Base-by-base conservation (phyloP, 2,797 vertebrate genomes). In the Enteromius mattozi region DNA sequence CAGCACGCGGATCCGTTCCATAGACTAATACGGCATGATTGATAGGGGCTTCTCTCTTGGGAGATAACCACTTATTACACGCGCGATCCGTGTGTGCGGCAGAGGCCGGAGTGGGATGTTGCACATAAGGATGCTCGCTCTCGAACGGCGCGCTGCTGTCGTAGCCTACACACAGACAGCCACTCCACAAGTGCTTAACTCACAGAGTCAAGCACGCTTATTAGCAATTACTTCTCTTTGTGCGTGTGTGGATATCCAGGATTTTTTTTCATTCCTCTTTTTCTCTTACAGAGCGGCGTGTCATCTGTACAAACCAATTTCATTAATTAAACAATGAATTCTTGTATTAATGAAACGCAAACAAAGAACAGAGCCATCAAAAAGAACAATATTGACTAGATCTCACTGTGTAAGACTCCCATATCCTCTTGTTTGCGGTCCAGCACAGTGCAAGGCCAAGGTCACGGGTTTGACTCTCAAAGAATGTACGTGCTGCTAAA, bases 131-230 rank as follows among this genome's bases (percentile, higher is more conserved):
- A 70, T 61, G 82, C 84, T 87, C 71, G 56, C 84, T 85, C 88
- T 86, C 17, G 17, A 85, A 80, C 59, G 65, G 76, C 75, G 63
- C 12, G 33, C 80, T 75, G 59, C 69, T 82, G 63, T 83, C 82
- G 35, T 63, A 86, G 82, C 85, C 82, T 86, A 86, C 76, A 86
- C 88, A 88, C 83, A 87, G 86, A 88, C 89, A 91, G 87, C 91
- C 91, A 91, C 89, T 95, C 88, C 84, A 94, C 92, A 87, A 88
- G 88, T 88, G 91, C 90, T 94, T 91, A 92, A 94, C 93, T 92
- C 88, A 85, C 81, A 87, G 89, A 93, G 94, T 94, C 94, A 94
- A 94, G 93, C 78, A 92, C 88, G 90, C 92, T 93, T 77, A 85
- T 78, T 89, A 82, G 88, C 94, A 94, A 94, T 95, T 95, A 92